Base-by-base conservation (phyloP, 2,888 invertebrate genomes). In the Apocheima hispidaria region DNA sequence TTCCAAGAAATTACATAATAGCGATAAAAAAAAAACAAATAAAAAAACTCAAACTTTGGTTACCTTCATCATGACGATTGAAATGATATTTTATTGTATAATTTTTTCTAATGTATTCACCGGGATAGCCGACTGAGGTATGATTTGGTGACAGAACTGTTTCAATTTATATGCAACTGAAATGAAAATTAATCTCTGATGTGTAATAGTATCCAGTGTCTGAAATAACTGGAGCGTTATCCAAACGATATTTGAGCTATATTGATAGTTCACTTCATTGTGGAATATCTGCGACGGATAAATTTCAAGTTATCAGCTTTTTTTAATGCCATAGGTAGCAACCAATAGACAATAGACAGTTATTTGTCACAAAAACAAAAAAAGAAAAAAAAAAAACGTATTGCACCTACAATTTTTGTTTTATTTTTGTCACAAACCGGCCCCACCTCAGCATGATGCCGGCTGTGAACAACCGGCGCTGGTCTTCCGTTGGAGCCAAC, bases 101-200 rank as follows among this genome's bases (percentile, higher is more conserved):
- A 30, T 7, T 7, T 40, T 0, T 63, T 55, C 36, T 36, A 41
- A 40, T 62, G 66, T 64, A 57, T 67, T 28, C 65, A 63, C 64
- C 57, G 49, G 56, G 58, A 68, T 65, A 66, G 63, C 63, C 61
- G 59, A 55, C 23, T 70, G 73, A 76, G 74, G 73, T 89, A 75
- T 91, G 88, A 83, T 72, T 77, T 64, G 66, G 49, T 50, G 68
- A 70, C 57, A 50, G 71, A 72, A 68, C 72, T 69, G 69, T 65
- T 66, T 63, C 77, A 84, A 83, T 90, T 89, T 92, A 92, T 92
- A 92, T 87, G 75, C 79, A 78, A 81, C 77, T 78, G 72, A 82
- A 82, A 80, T 87, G 90, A 84, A 91, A 92, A 88, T 77, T 75
- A 82, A 92, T 87, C 86, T 84, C 64, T 52, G 73, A 81, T 84